These are phyloP conservation scores for Caenorhabditis tropicalis DNA, from an alignment of 1,140 invertebrate species.

Conservation along the genomic window DNA sequence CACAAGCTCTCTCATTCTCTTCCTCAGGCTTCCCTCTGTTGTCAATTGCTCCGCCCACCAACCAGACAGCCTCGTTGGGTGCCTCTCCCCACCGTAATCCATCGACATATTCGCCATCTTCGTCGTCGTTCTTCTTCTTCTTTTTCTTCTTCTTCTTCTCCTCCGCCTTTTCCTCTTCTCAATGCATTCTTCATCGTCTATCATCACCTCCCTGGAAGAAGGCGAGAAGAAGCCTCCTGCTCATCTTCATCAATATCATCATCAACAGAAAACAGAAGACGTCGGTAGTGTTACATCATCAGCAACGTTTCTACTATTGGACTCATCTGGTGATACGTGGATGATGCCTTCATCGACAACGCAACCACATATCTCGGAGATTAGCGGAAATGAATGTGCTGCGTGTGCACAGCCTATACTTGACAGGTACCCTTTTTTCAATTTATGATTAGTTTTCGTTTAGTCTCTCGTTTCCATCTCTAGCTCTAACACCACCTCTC, in stretches of 20 bases:
- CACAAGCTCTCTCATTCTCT: background rate
- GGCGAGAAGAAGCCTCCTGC: slow-evolving; percentile 19
- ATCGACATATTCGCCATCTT: no score
- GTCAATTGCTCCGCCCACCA: background rate
- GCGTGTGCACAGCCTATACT: slow-evolving; percentile 53
- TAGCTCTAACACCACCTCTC: slow-evolving; percentile 9
- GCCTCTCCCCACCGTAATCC: slow-evolving; percentile 8
- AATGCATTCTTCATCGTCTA: slow-evolving; percentile 35
- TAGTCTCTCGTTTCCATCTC: slow-evolving; percentile 22
- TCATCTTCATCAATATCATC: slow-evolving; percentile 14
- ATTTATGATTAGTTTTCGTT: slow-evolving; percentile 28
- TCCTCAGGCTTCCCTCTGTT: background rate
- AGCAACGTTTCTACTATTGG: background rate
- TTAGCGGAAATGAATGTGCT: slow-evolving; percentile 50
- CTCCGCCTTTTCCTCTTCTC: slow-evolving; percentile 8
- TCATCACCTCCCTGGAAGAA: slow-evolving; percentile 14
- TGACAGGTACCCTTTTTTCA: slow-evolving; percentile 49
- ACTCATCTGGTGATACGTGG: background rate
- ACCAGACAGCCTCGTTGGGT: background rate
- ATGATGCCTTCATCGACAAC: slow-evolving; percentile 5
- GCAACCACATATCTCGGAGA: slow-evolving; percentile 26
- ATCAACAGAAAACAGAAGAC: slow-evolving; percentile 7
- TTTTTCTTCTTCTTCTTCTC: background rate
- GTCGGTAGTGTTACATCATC: slow-evolving; percentile 37
- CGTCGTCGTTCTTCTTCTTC: background rate